phyloP scores from a whole-genome alignment of 2,888 invertebrate genomes.

The Dryococelus australis region DNA sequence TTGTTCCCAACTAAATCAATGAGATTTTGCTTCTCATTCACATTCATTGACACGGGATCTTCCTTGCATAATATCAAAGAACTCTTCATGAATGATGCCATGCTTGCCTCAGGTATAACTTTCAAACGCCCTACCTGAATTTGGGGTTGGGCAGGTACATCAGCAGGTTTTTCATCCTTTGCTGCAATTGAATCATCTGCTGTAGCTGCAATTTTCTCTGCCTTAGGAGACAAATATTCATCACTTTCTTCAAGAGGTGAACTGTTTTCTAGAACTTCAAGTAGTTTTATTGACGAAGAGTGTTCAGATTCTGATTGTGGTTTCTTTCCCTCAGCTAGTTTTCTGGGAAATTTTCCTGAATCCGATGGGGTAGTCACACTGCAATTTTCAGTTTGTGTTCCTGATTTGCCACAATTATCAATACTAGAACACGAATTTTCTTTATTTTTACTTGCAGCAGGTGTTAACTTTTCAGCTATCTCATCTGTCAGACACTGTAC shows the following conservation, averaged over 20 bases:
- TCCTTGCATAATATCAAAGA: neutral
- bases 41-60: neutral
- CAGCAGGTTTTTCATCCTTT: neutral
- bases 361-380: too few relatives aligned
- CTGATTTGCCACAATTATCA: neutral
- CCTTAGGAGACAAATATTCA: neutral
- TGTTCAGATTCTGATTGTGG: neutral
- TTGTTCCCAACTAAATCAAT: neutral
- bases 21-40: neutral
- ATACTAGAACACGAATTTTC: neutral
- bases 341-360: too few relatives aligned
- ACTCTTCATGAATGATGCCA: constrained; percentile 20
- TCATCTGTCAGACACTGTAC: neutral
- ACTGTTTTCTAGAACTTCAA: neutral
- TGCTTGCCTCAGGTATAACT: constrained; percentile 22
- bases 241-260: neutral
- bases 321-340: neutral
- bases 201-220: neutral
- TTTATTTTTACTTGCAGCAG: neutral
- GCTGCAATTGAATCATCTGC: neutral
- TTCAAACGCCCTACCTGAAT: neutral
- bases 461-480: neutral
- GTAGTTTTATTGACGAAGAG: neutral
- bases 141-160: neutral
- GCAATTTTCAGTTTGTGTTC: neutral